Percentiles rank a stretch among this genome's conserved stretches.
These are phyloP conservation scores for Camelus dromedarius DNA, from an alignment of 2,113 vertebrate genomes.

Conservation along the genomic window DNA sequence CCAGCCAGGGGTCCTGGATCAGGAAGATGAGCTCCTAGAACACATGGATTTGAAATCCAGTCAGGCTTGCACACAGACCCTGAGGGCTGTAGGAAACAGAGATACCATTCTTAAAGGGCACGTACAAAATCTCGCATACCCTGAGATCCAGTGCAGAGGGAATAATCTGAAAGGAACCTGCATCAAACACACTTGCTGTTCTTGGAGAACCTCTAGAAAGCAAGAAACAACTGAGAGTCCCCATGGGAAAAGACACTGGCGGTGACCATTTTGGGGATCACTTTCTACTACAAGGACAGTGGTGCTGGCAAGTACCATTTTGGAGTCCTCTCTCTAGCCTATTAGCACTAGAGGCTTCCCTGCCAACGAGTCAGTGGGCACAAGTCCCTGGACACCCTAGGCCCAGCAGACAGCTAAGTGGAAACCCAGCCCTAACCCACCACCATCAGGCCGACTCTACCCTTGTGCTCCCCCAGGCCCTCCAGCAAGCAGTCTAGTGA, in stretches of 20 bases:
- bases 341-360: not conserved
- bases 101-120: not conserved
- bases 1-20: too few relatives aligned
- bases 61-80: fast-evolving
- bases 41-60: not conserved
- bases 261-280: not conserved
- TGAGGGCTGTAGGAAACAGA: not conserved
- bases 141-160: not conserved
- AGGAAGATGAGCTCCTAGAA: not conserved
- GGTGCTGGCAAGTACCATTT: not conserved
- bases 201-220: not conserved
- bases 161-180: not conserved
- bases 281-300: not conserved
- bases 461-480: not conserved
- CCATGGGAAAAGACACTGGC: not conserved
- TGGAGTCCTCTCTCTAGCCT: not conserved
- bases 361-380: not conserved
- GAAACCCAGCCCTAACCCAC: not conserved
- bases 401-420: not conserved
- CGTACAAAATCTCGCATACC: not conserved
- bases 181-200: not conserved
- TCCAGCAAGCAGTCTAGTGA: not conserved
- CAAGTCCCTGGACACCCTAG: not conserved
- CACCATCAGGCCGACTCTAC: not conserved
- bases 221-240: not conserved